Percentiles rank a stretch among this genome's conserved stretches.
Conservation (phyloP, 2,113 vertebrate genomes). For the Grantiella picta region DNA sequence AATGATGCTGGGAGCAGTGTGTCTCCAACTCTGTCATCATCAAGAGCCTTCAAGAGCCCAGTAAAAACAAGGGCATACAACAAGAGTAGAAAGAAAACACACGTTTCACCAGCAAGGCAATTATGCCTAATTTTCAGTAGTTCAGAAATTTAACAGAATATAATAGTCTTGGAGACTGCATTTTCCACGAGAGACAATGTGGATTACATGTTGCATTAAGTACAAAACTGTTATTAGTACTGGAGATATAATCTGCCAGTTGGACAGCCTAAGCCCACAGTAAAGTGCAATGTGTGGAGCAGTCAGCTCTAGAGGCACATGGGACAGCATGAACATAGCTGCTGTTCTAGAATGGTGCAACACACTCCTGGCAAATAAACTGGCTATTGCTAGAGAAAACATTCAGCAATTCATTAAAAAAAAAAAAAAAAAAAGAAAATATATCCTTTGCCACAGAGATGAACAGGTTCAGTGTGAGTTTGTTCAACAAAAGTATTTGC, state of each 20-base stretch:
- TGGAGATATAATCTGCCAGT: neutral
- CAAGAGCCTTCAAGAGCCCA: neutral
- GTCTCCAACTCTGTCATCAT: neutral
- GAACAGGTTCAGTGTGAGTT: accelerated
- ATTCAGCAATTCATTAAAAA: neutral
- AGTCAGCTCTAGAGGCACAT: neutral
- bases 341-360: neutral
- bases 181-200: neutral
- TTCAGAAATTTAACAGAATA: neutral
- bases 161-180: neutral
- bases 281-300: neutral
- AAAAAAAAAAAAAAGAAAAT: neutral
- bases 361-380: neutral
- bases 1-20: neutral
- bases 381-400: neutral
- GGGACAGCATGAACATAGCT: neutral
- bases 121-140: neutral
- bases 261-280: neutral
- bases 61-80: neutral
- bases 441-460: neutral
- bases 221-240: neutral
- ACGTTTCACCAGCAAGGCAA: neutral
- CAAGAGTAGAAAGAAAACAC: neutral
- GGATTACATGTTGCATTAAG: neutral
- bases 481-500: neutral